A percentile compares a stretch with the other conserved stretches of the same genome.
These are phyloP conservation scores for Trachelus iudaicus DNA, from an alignment of 2,888 invertebrate genomes.

Conservation along the genomic window DNA sequence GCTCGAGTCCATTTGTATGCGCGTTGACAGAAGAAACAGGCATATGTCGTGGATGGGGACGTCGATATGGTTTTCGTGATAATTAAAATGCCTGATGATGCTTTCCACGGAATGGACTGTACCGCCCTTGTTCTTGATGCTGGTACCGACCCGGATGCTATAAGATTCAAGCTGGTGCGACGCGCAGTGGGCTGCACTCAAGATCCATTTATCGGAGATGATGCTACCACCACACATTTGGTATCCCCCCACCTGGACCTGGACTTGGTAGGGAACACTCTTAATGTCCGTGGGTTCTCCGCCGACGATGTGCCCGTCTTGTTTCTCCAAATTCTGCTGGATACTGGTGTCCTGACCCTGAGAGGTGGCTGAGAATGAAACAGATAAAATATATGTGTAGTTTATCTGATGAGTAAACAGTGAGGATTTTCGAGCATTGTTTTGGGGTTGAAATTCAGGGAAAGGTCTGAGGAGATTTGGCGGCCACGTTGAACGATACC, in stretches of 20 bases:
- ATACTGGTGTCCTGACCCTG: too few species aligned
- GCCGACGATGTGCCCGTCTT: constrained; percentile 63
- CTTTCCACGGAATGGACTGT: constrained; percentile 66
- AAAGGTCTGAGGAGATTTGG: too few species aligned
- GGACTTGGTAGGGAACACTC: constrained; percentile 67
- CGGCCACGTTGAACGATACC: too few species aligned
- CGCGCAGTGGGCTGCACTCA: constrained; percentile 72
- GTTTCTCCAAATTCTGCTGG: not conserved
- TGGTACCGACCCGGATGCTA: constrained; percentile 67
- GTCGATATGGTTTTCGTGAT: accelerated
- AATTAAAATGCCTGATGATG: constrained; percentile 67
- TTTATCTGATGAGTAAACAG: too few species aligned
- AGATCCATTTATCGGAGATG: constrained; percentile 61
- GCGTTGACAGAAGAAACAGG: constrained; percentile 66
- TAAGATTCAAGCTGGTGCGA: accelerated
- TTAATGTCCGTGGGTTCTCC: constrained; percentile 66
- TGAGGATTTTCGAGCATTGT: too few species aligned
- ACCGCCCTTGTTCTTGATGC: constrained; percentile 67
- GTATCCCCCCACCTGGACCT: constrained; percentile 56
- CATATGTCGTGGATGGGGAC: constrained; percentile 66
- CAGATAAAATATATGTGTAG: too few species aligned
- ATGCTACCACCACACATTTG: constrained; percentile 69
- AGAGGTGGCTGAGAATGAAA: too few species aligned
- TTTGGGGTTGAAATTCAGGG: too few species aligned
- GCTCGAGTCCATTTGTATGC: constrained; percentile 66